Percentiles rank a stretch among this genome's conserved stretches.
These are phyloP conservation scores for Miichthys miiuy DNA, from an alignment of 2,797 vertebrate genomes.

Conservation along the genomic window DNA sequence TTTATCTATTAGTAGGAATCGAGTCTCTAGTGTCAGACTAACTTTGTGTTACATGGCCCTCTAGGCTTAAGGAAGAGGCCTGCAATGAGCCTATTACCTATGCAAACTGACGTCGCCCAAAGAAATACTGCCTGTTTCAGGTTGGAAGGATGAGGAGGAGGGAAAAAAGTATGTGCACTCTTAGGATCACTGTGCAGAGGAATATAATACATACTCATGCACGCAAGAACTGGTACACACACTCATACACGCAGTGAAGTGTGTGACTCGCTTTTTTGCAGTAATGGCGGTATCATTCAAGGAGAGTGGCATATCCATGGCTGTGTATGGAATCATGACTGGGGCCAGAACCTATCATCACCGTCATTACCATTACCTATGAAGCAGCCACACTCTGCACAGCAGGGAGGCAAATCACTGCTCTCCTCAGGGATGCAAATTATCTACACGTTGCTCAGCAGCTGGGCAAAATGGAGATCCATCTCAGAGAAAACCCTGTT, in stretches of 20 bases:
- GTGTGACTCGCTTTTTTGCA: constrained; percentile 48
- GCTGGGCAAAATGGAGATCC: constrained; percentile 54
- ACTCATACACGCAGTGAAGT: constrained; percentile 6
- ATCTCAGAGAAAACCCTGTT: constrained; percentile 39
- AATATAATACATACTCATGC: constrained; percentile 40
- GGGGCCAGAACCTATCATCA: constrained; percentile 75
- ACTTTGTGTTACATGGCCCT: constrained; percentile 50
- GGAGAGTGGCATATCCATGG: constrained; percentile 44
- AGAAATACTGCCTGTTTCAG: constrained; percentile 52
- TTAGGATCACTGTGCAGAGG: constrained; percentile 31
- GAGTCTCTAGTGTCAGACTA: constrained; percentile 51
- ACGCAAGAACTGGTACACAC: constrained; percentile 43
- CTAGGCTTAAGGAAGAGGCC: constrained; percentile 49
- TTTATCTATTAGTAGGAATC: constrained; percentile 35
- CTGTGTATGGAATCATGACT: constrained; percentile 64
- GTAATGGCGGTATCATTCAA: constrained; percentile 55
- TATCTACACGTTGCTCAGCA: constrained; percentile 58
- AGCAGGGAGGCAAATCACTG: constrained; percentile 66
- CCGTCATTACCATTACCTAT: constrained; percentile 77
- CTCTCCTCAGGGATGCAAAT: constrained; percentile 74
- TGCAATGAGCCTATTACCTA: constrained; percentile 67
- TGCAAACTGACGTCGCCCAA: constrained; percentile 55
- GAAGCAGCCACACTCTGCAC: constrained; percentile 56
- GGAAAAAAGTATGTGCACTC: constrained; percentile 12
- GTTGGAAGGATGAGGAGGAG: constrained; percentile 10